Base-by-base conservation (phyloP, 1,140 invertebrate species). In the Apis cerana region DNA sequence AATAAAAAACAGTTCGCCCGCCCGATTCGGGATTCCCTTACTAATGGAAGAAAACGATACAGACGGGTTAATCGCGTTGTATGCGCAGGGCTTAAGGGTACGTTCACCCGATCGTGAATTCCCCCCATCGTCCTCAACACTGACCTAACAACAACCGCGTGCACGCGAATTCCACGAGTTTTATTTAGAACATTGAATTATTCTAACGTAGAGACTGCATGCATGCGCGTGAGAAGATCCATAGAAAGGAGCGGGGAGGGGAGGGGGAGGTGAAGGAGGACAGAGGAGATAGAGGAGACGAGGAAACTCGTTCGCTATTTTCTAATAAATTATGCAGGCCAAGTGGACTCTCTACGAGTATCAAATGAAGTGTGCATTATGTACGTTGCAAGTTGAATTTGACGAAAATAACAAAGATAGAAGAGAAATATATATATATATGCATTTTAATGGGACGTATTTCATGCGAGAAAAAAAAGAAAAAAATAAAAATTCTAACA, bases 121-220 rank as follows among this genome's bases (percentile, higher is more conserved):
- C 83, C 84, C 27, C 27, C 67, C 83, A 75, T 80, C 87, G 77
- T 87, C 80, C 84, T 80, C 86, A 27, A 50, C 77, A 75, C 68
- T 50, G 75, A 48, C 76, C 84, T 58, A 82, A 82, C 84, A 86
- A 87, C 85, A 75, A 86, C 86, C 56, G 74, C 74, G 72, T 67
- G 72, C 83, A 85, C 80, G 75, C 75, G 61, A 88, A 87, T 88
- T 88, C 80, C 82, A 80, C 59, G 80, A 82, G 83, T 90, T 89
- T 89, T 87, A 89, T 88, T 89, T 89, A 87, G 85, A 89, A 87
- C 85, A 80, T 83, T 80, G 80, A 87, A 87, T 88, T 78, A 86
- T 89, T 89, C 87, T 84, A 88, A 84, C 83, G 71, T 74, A 58
- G 58, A 59, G 33, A 23, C 56, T 54, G 83, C 68, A 52, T 75